Conservation (phyloP, 2,888 invertebrate species). For the Diarsia mendica region DNA sequence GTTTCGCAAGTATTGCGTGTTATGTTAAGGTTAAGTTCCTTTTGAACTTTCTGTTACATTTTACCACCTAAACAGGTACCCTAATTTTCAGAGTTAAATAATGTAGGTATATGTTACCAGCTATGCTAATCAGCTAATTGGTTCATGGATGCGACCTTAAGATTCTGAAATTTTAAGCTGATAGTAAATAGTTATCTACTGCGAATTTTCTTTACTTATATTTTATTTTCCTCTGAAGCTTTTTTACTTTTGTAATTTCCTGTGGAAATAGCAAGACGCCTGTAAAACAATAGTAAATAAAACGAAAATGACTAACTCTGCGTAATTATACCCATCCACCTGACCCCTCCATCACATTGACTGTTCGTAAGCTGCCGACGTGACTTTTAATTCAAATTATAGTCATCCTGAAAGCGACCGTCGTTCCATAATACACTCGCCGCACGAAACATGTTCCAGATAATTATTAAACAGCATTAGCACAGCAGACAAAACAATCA, state of each 20-base stretch:
- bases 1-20: neutral
- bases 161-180: neutral
- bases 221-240: neutral
- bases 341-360: conserved; percentile 37
- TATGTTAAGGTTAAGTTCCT: neutral
- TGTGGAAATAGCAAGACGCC: neutral
- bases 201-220: neutral
- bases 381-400: conserved; percentile 81
- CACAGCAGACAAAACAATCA: conserved; percentile 86
- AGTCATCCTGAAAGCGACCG: conserved; percentile 77
- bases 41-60: neutral
- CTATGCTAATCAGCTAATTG: neutral
- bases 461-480: conserved; percentile 89
- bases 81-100: neutral
- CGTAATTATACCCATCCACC: conserved; percentile 43
- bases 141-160: neutral
- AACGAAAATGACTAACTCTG: conserved; percentile 29
- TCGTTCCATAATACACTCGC: conserved; percentile 78
- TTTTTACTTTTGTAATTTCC: neutral
- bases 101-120: neutral
- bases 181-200: neutral
- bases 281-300: conserved; percentile 25
- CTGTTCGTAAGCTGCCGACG: conserved; percentile 65
- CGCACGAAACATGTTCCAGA: conserved; percentile 82
- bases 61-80: neutral